Percentiles rank a stretch among this genome's conserved stretches.
These are phyloP conservation scores for Cactoblastis cactorum DNA, from an alignment of 2,888 invertebrate species.

Conservation along the genomic window DNA sequence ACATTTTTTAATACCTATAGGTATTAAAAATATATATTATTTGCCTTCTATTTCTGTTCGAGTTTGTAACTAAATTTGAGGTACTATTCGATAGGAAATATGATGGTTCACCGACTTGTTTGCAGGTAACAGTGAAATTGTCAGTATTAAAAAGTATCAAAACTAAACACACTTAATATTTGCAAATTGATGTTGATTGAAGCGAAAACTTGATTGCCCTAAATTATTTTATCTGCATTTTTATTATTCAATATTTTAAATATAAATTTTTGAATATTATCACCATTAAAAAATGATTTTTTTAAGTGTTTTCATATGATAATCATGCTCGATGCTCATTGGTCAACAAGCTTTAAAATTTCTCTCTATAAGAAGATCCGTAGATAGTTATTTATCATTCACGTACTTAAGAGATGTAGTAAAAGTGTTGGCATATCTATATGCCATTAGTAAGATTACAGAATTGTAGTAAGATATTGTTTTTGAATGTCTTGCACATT, in stretches of 20 bases:
- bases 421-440: too few species aligned
- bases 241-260: too few species aligned
- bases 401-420: too few species aligned
- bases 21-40: too few species aligned
- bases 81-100: slow-evolving; percentile 16
- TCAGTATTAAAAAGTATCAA: background rate
- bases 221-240: background rate
- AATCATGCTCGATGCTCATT: too few species aligned
- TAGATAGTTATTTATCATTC: too few species aligned
- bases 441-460: background rate
- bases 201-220: background rate
- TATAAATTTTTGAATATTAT: too few species aligned
- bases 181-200: background rate
- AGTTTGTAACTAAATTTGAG: background rate
- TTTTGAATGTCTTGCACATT: background rate
- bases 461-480: background rate
- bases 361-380: too few species aligned
- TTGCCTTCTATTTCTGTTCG: background rate
- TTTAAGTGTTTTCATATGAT: too few species aligned
- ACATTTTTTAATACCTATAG: too few species aligned
- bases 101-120: slow-evolving; percentile 9
- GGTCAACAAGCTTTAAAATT: too few species aligned
- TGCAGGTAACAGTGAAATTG: slow-evolving; percentile 9
- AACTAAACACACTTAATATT: background rate
- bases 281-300: too few species aligned